Base-by-base conservation (phyloP, 2,888 invertebrate genomes). In the Plebejus anna region DNA sequence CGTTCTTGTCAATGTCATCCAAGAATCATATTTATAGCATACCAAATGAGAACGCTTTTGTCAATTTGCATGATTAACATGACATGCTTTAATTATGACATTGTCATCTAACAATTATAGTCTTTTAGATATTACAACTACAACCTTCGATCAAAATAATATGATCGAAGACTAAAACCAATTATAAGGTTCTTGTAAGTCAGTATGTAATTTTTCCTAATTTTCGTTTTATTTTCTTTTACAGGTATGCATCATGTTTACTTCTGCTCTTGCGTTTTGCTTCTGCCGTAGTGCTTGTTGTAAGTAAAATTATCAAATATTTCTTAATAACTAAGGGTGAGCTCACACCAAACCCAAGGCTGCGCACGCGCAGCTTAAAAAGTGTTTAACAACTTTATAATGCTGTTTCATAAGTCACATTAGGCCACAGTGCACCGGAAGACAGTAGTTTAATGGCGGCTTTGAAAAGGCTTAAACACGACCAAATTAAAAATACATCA, bases 401-500 rank as follows among this genome's bases (percentile, higher is more conserved):
- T 36, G 13, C 5, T 70, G 70, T 36, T 70, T 70, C 70, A 70
- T 70, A 70, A 70, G 32, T 36, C 36, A 70, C 70, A n/a, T 28
- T 42, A 22, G 47, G 51, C 72, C 47, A 11, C 51, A 72, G 42
- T 22, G 13, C 11, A 51, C 72, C 72, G 72, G 47, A 47, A 22
- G 47, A 47, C 42, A 72, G 22, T 72, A n/a, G 71, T 38, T 42
- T 71, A 71, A 42, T 71, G n/a, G 42, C 2, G 71, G n/a, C 9
- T n/a, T 38, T 38, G n/a, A n/a, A 71, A 51, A 9, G 9, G 9
- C 51, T 13, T 55, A 4, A 55, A 55, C 9, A 28, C 42, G 51
- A 47, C 72, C 47, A 47, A 71, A 71, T 71, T 71, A 71, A 38
- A 71, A 71, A 42, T 42, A 42, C 71, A 71, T 71, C 71, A 71